Evolutionary conservation across 2,797 vertebrate genomes (phyloP).

Genomic region (Geotrypetes seraphini): DNA sequence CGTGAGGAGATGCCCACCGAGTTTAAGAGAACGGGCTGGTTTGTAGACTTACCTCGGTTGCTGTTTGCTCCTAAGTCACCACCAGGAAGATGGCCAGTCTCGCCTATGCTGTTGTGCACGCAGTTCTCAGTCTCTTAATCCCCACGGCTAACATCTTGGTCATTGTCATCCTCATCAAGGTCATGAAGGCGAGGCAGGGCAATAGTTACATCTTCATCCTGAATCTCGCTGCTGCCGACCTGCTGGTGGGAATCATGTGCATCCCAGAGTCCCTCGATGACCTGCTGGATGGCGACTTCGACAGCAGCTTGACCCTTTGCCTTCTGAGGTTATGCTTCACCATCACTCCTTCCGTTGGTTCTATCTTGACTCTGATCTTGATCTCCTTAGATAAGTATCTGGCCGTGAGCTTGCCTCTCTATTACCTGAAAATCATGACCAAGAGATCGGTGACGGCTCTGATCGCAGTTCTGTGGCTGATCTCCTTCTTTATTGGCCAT

Average conservation of each 20-base stretch:
- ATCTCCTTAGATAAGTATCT: constrained; percentile 33
- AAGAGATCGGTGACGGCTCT: constrained; percentile 6
- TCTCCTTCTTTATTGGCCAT: constrained; percentile 21
- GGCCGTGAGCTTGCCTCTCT: constrained; percentile 16
- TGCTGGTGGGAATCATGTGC: constrained; percentile 28
- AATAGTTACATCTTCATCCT: constrained; percentile 26
- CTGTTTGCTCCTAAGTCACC: not conserved
- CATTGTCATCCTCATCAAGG: constrained; percentile 12
- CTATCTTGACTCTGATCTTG: constrained; percentile 29
- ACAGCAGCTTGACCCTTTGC: constrained; percentile 11
- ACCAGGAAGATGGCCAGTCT: constrained; percentile 10
- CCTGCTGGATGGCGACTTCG: constrained; percentile 14
- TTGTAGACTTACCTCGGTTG: not conserved
- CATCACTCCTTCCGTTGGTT: constrained; percentile 20
- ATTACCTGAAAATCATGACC: constrained; percentile 18
- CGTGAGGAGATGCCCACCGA: too few relatives aligned
- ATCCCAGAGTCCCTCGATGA: constrained; percentile 13
- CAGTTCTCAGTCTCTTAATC: constrained; percentile 20
- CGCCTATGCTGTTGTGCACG: constrained; percentile 6
- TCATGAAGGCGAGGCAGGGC: constrained; percentile 17
- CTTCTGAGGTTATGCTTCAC: constrained; percentile 17
- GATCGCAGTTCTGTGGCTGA: constrained; percentile 12
- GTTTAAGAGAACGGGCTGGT: too few relatives aligned
- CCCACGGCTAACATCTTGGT: constrained; percentile 16
- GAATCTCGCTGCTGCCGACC: constrained; percentile 26